Evolutionary conservation across 2,797 vertebrate genomes (phyloP), one percentile per base, ranked within the genome.

Genomic region (Lepidocolaptes lacrymiger): DNA sequence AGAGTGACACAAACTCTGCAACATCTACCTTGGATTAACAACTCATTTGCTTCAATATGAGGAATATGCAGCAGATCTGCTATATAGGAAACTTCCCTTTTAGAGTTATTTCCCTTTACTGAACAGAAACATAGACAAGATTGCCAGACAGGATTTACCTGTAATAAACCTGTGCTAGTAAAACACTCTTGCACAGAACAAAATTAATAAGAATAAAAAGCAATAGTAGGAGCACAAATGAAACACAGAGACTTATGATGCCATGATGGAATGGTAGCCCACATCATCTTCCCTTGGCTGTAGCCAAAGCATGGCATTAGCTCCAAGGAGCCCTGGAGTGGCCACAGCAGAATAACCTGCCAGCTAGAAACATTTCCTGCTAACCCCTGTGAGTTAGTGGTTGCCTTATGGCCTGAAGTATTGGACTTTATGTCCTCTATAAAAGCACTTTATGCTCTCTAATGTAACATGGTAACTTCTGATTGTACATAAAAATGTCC

Each of bases 381-480:
- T 49, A 32, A 56, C 32, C 37, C 34, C 55, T 0, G 1, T 30
- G 72, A 83, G 67, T 39, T 34, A 72, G 36, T 48, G 30, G 27
- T 2, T 90, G 69, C 73, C 92, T 92, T 37, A 43, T 27, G n/a
- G 62, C 75, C 64, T 48, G 5, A 58, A 85, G 61, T 28, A 15
- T 5, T 32, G 66, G 56, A 36, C 61, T 96, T 92, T 75, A 91
- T 48, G 43, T 72, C n/a, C 44, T 46, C 84, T 18, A 43, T 85
- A 92, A 96, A 95, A 91, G 68, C 78, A 66, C 58, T 93, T 97
- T 71, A 74, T 83, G 43, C 52, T 85, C 75, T 88, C 64, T 85
- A 72, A 44, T 36, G 58, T 64, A 89, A 91, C 3, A 0, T 41
- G 58, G 66, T 71, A 82, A 44, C 84, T 93, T 83, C 84, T 55